These are phyloP conservation scores for Artibeus jamaicensis DNA, from an alignment of 2,797 vertebrate genomes.

Conservation along the genomic window DNA sequence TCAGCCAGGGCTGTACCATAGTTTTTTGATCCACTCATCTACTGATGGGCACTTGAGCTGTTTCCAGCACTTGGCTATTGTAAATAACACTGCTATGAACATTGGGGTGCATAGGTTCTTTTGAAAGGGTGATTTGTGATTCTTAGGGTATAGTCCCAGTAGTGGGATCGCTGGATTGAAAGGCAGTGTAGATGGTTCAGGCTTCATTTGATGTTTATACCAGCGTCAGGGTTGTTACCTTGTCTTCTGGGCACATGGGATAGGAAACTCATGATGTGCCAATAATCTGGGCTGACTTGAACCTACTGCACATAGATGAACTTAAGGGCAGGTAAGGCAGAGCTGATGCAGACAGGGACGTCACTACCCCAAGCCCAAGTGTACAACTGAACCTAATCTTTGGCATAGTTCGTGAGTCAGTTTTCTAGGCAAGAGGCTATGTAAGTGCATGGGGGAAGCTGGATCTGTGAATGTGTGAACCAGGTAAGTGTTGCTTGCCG, in stretches of 20 bases:
- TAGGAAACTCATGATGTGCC: not conserved
- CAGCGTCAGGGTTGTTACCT: not conserved
- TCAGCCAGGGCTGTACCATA: too few species aligned
- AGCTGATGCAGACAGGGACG: not conserved
- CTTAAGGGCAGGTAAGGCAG: not conserved
- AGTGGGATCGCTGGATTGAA: too few species aligned
- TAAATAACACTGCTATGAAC: too few species aligned
- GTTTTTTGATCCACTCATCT: too few species aligned
- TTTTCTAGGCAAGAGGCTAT: constrained; percentile 22
- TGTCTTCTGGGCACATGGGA: not conserved
- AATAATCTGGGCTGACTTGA: not conserved
- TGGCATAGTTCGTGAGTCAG: not conserved
- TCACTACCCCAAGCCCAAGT: not conserved
- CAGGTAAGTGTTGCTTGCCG: not conserved
- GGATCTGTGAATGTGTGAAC: not conserved
- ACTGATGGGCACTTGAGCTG: too few species aligned
- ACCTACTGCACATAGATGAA: not conserved
- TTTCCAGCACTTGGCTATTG: too few species aligned
- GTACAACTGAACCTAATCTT: not conserved
- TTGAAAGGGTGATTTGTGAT: too few species aligned
- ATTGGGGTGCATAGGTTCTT: too few species aligned
- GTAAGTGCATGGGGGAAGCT: not conserved
- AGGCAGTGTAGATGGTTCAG: not conserved
- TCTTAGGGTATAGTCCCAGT: too few species aligned
- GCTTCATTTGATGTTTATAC: not conserved